Percentiles rank a stretch among this genome's conserved stretches.
These are phyloP conservation scores for Glaucopsyche alexis DNA, from an alignment of 2,888 invertebrate species.

Conservation along the genomic window DNA sequence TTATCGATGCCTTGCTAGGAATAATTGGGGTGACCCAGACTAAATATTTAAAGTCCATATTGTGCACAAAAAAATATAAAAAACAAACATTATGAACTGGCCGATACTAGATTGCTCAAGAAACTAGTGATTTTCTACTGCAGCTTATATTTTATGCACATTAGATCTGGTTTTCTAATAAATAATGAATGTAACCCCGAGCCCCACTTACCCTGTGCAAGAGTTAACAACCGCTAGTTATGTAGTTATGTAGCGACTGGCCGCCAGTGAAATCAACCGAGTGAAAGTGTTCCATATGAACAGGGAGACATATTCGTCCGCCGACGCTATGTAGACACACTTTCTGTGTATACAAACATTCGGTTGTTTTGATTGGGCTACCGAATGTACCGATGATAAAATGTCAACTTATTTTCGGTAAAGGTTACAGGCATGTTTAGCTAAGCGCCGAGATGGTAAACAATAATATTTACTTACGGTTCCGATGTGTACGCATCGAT, in stretches of 20 bases:
- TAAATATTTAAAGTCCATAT: background rate
- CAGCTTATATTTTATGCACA: background rate
- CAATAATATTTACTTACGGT: conserved; percentile 26
- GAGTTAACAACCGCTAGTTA: conserved; percentile 43
- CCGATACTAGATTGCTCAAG: background rate
- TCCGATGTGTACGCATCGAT: conserved; percentile 1
- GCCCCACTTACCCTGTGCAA: conserved; percentile 46
- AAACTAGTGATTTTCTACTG: background rate
- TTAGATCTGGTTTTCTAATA: conserved; percentile 9
- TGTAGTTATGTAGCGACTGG: conserved; percentile 44
- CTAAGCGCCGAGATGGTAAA: conserved; percentile 16
- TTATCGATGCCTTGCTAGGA: background rate
- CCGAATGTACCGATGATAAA: conserved; percentile 17
- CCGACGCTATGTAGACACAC: conserved; percentile 41
- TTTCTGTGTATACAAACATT: conserved; percentile 34
- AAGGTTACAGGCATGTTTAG: background rate
- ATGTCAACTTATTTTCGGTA: background rate
- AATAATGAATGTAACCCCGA: conserved; percentile 24
- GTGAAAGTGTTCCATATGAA: conserved; percentile 60
- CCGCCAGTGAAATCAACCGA: conserved; percentile 60
- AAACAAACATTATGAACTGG: background rate
- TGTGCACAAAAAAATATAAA: background rate
- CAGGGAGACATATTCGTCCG: conserved; percentile 39
- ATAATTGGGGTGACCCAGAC: background rate
- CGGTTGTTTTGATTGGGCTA: conserved; percentile 15